Evolutionary conservation across 2,113 vertebrate genomes (phyloP).

Genomic region (Calyptomena viridis): DNA sequence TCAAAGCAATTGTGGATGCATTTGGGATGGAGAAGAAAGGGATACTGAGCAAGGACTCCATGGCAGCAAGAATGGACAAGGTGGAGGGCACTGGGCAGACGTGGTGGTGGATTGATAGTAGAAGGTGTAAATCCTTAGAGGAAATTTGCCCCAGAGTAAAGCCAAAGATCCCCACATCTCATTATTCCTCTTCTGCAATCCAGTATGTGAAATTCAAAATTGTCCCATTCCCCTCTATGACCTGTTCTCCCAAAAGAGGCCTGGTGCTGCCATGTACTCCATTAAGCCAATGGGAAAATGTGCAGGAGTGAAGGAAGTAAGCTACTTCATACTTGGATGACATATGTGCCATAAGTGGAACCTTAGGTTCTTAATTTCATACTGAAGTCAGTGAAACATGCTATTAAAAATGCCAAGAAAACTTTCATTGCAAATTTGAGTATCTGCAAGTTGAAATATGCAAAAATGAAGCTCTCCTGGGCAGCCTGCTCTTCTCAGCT

Average conservation of each 20-base stretch:
- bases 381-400: neutral
- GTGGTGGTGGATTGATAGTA: neutral
- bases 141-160: neutral
- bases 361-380: neutral
- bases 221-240: neutral
- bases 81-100: neutral
- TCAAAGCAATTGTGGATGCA: neutral
- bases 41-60: neutral
- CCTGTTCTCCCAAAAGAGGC: neutral
- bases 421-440: neutral
- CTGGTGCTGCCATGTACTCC: neutral
- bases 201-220: neutral
- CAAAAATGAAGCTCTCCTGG: neutral
- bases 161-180: neutral
- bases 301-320: neutral
- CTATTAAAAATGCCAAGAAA: neutral
- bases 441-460: neutral
- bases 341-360: neutral
- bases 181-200: neutral
- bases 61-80: neutral
- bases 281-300: neutral
- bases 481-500: neutral
- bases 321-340: neutral
- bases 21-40: neutral
- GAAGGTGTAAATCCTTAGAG: neutral